Base-by-base conservation (phyloP, 2,888 invertebrate species). In the Gisinianus flammeolus region DNA sequence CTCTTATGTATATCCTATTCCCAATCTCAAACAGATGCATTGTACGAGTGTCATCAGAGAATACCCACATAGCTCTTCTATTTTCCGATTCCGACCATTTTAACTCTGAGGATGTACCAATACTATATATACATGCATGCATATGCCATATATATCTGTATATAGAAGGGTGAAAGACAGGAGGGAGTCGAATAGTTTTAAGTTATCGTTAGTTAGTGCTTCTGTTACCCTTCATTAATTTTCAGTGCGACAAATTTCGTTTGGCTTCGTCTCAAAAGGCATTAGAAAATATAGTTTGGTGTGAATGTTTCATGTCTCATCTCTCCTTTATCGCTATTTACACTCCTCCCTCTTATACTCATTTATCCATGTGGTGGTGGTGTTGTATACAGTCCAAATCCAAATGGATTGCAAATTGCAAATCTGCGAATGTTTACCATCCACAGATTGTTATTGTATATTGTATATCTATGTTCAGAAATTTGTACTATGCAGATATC, bases 171-270 rank as follows among this genome's bases (percentile, higher is more conserved):
- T 64, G 26, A 26, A 28, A 64, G 24, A 64, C 19, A 16, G 67
- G 31, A 67, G 31, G 67, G 30, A 30, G 31, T 24, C 30, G 67
- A 68, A 22, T 30, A 69, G 69, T 44, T 69, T 69, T 35, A 69
- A 52, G 22, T 69, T 69, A 69, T 69, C 24, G 69, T 69, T 52
- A 69, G 44, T 69, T 35, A 69, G n/a, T n/a, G n/a, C n/a, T 76
- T 69, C 69, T 58, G 76, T 69, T 69, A 68, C 69, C 76, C 76
- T 76, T 76, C 76, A 76, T 76, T 76, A 76, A 56, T 69, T 75
- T 52, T 67, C 68, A 69, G 69, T 76, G n/a, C n/a, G 76, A 68
- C 68, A 76, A 76, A 68, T 68, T 76, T 68, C 33, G 22, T n/a
- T 68, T 62, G 62, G 62, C 26, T 62, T 71, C 30, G 30, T 22